A percentile compares a stretch with the other conserved stretches of the same genome.
These are phyloP conservation scores for Hycleus cichorii DNA, from an alignment of 1,140 invertebrate genomes.

Conservation along the genomic window DNA sequence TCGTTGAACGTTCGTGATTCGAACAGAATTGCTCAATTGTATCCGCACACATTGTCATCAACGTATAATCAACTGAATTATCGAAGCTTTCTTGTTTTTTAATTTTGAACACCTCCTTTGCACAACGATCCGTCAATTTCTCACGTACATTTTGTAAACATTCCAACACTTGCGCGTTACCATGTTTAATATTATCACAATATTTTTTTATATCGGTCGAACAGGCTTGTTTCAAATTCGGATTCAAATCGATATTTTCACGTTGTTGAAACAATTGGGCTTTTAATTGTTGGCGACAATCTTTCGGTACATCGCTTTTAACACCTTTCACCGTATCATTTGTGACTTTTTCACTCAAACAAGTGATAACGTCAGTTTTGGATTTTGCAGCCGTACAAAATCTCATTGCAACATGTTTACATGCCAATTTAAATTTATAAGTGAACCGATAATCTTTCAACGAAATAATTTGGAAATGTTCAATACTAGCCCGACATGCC, in stretches of 20 bases:
- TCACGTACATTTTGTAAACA: slow-evolving; percentile 67
- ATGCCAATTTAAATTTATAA: slow-evolving; percentile 89
- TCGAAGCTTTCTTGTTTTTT: slow-evolving; percentile 79
- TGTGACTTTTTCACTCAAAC: slow-evolving; percentile 81
- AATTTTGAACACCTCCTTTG: slow-evolving; percentile 73
- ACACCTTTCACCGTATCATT: slow-evolving; percentile 79
- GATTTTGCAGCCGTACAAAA: slow-evolving; percentile 70
- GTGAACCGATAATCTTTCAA: slow-evolving; percentile 91
- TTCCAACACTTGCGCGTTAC: slow-evolving; percentile 77
- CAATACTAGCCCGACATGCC: slow-evolving; percentile 88
- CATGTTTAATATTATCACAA: slow-evolving; percentile 64
- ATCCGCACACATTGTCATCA: slow-evolving; percentile 72
- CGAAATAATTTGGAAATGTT: slow-evolving; percentile 88
- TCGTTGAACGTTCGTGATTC: slow-evolving; percentile 56
- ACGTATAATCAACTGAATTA: slow-evolving; percentile 76
- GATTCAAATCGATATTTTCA: slow-evolving; percentile 80
- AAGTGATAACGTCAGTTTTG: slow-evolving; percentile 84
- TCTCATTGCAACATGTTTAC: slow-evolving; percentile 71
- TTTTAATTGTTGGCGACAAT: slow-evolving; percentile 81
- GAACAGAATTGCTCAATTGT: slow-evolving; percentile 79
- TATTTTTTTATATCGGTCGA: slow-evolving; percentile 65
- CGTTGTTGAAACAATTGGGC: slow-evolving; percentile 83
- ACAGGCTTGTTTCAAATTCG: slow-evolving; percentile 68
- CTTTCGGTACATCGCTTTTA: slow-evolving; percentile 70
- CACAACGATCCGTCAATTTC: slow-evolving; percentile 62